Evolutionary conservation across 1,140 invertebrate species (phyloP).

Genomic region (Geopemphigus sp.): DNA sequence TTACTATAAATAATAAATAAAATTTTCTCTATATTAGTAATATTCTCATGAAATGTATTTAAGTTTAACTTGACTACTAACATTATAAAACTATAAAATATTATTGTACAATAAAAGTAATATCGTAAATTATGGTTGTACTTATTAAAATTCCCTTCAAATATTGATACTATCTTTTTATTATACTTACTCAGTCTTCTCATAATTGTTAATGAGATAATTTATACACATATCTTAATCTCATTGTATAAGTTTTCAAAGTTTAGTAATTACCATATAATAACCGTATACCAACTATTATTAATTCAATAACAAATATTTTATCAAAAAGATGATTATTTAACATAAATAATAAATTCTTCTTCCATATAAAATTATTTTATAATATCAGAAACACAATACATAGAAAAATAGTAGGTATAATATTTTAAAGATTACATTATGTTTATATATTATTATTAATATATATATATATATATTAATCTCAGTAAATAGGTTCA

Average conservation of each 20-base stretch:
- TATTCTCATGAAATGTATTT: too few relatives aligned
- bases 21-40: too few relatives aligned
- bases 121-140: too few relatives aligned
- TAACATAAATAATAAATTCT: not conserved
- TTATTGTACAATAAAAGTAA: too few relatives aligned
- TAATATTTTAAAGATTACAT: not conserved
- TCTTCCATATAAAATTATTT: not conserved
- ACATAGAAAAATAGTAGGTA: not conserved
- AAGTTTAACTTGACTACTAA: too few relatives aligned
- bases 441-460: not conserved
- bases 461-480: not conserved
- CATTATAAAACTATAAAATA: too few relatives aligned
- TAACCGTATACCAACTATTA: not conserved
- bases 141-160: too few relatives aligned
- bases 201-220: not conserved
- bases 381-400: not conserved
- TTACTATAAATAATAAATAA: too few relatives aligned
- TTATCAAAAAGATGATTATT: not conserved
- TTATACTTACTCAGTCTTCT: not conserved
- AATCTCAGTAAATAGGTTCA: not conserved
- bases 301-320: too few relatives aligned
- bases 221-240: not conserved
- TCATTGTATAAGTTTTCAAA: not conserved
- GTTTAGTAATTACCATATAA: not conserved
- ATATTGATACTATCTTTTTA: not conserved